phyloP scores from a whole-genome alignment of 2,113 vertebrate species.

The Vulpes lagopus region DNA sequence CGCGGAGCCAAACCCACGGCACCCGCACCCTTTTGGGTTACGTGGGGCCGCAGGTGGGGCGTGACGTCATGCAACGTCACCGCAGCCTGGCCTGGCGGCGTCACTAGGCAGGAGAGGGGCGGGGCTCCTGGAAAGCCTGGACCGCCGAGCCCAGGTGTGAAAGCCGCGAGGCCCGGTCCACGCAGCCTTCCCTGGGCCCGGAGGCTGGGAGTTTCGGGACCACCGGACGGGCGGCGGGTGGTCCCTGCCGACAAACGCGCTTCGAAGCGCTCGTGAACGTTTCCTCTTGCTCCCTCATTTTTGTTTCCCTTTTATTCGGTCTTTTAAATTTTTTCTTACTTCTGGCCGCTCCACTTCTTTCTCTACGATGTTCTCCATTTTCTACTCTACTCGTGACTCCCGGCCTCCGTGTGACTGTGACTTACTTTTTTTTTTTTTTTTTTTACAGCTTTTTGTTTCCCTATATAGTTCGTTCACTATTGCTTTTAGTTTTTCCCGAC shows the following conservation, averaged over 20 bases:
- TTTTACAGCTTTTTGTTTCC: background rate
- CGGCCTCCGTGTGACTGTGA: background rate
- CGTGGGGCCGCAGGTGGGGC: background rate
- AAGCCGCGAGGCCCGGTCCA: accelerated
- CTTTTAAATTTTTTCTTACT: background rate
- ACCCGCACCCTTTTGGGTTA: background rate
- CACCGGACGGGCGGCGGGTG: background rate
- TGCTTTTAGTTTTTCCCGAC: background rate
- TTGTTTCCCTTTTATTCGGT: background rate
- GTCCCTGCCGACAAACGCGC: background rate
- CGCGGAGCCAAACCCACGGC: background rate
- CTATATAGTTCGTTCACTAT: background rate
- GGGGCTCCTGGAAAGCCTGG: background rate
- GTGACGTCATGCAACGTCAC: slow-evolving; percentile 50
- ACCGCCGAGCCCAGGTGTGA: background rate
- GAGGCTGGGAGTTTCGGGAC: background rate
- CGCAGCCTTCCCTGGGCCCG: background rate
- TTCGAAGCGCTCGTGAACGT: background rate
- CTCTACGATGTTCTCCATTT: background rate
- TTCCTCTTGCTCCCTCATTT: too few species aligned
- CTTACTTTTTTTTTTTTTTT: background rate
- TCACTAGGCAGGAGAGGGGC: background rate
- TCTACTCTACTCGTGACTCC: background rate
- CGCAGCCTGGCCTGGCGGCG: background rate
- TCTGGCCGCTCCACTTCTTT: background rate